These are phyloP conservation scores for Maconellicoccus hirsutus DNA, from an alignment of 1,140 invertebrate species.

Conservation along the genomic window DNA sequence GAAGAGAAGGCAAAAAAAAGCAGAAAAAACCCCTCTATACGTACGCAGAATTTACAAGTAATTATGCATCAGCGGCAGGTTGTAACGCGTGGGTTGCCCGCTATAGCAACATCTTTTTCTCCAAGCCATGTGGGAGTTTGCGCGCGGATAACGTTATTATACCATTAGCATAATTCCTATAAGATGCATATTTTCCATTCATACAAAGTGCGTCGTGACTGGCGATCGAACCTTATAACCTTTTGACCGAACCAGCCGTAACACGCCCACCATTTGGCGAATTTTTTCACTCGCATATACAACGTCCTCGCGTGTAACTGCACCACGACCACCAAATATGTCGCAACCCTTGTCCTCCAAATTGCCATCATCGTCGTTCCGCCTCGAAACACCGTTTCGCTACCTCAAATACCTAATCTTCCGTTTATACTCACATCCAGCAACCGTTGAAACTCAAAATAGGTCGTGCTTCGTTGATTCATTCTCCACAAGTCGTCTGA, in stretches of 20 bases:
- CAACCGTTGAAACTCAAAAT: too few species aligned
- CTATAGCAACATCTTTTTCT: constrained; percentile 17
- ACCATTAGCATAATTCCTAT: constrained; percentile 19
- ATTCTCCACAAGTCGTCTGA: too few species aligned
- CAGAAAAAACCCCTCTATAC: too few species aligned
- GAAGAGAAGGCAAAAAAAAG: too few species aligned
- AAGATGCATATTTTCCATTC: constrained; percentile 17
- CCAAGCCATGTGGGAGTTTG: constrained; percentile 13
- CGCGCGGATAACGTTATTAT: constrained; percentile 18
- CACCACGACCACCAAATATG: too few species aligned
- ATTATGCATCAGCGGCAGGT: constrained; percentile 12
- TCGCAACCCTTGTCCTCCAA: too few species aligned
- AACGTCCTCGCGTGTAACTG: too few species aligned
- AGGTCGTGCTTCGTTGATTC: too few species aligned
- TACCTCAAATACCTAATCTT: too few species aligned
- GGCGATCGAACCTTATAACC: constrained; percentile 16
- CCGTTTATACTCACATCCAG: too few species aligned
- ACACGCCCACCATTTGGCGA: constrained; percentile 6
- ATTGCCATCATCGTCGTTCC: too few species aligned
- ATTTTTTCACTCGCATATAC: too few species aligned
- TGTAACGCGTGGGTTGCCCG: constrained; percentile 11
- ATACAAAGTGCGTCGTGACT: constrained; percentile 22
- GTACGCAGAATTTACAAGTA: constrained; percentile 4
- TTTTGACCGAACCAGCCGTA: constrained; percentile 17
- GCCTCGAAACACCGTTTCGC: background rate